Percentiles rank a stretch among this genome's conserved stretches.
Conservation (phyloP, 2,113 vertebrate species). For the Clupea harengus region DNA sequence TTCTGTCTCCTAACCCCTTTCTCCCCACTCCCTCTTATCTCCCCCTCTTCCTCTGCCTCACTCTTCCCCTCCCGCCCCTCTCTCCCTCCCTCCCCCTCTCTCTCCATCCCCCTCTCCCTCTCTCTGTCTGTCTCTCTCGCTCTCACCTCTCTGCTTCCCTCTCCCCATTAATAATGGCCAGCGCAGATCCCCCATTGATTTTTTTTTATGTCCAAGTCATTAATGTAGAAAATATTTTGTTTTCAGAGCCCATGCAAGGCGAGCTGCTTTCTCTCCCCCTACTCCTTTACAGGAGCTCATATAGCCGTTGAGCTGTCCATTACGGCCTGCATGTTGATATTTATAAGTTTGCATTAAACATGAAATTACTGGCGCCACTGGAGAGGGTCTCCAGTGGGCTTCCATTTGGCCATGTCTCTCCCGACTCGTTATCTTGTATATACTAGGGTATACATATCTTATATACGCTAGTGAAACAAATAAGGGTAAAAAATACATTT, state of each 20-base stretch:
- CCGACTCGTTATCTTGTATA: neutral
- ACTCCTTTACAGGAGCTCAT: neutral
- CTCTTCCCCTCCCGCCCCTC: neutral
- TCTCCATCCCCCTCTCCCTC: conserved; percentile 13
- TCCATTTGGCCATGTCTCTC: neutral
- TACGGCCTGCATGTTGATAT: conserved; percentile 44
- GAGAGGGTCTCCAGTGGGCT: neutral
- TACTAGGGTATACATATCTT: too few relatives aligned
- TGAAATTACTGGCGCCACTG: neutral
- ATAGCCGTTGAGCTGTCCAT: neutral
- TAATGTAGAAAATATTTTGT: conserved; percentile 28
- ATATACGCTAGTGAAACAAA: too few relatives aligned
- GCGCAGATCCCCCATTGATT: conserved; percentile 5
- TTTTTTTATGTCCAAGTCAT: conserved; percentile 38
- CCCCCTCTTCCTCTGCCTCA: neutral
- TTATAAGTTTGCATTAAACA: conserved; percentile 46
- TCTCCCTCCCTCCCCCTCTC: neutral
- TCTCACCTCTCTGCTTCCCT: neutral
- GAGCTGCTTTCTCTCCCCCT: neutral
- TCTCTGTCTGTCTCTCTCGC: neutral
- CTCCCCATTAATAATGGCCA: neutral
- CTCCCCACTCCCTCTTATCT: too few relatives aligned
- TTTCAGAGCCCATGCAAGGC: neutral
- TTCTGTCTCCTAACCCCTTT: neutral
- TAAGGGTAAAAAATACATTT: neutral